Evolutionary conservation across 2,797 vertebrate genomes (phyloP), one percentile per base, ranked within the genome.

Genomic region (Pangasius sanitwongsei): DNA sequence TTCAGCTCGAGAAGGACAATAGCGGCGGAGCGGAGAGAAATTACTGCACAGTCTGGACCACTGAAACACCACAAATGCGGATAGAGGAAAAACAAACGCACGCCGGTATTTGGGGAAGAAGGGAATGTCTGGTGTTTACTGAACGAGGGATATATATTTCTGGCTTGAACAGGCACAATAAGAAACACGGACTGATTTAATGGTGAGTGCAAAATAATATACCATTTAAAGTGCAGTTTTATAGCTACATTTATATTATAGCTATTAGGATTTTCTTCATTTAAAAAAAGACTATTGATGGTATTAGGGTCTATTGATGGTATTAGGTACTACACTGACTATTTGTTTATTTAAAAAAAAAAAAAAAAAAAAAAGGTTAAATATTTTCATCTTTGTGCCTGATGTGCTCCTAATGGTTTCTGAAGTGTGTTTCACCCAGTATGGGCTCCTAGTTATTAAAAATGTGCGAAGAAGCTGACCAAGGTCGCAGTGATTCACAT

Each of bases 1-100:
- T 88, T 67, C 91, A 93, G 93, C 93, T 94, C 94, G 94, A 91
- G 94, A 61, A 78, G 95, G 94, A 96, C 95, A 95, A 95, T 94
- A 95, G 94, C 84, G 87, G 65, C 87, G 85, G 87, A 89, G 78
- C 57, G 69, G 31, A 37, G 65, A 83, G 91, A 88, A 86, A 88
- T 89, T 88, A 80, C 77, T 86, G n/a, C 87, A 81, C 91, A 72
- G 91, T 34, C 84, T 20, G 67, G 67, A 65, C n/a, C 28, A 67
- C 2, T 85, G 61, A 63, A 81, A 81, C n/a, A 18, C 63, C 57
- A 75, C 87, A 86, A 41, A 92, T 89, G 89, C 87, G 61, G 59
- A 86, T n/a, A 69, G 80, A 83, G 50, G 53, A 65, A 15, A 44
- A 1, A 23, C 69, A 57, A 61, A 18, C 44, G 41, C 48, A 57